A percentile compares a stretch with the other conserved stretches of the same genome.
Evolutionary conservation across 2,888 invertebrate genomes (phyloP).

Genomic region (Panopea generosa): DNA sequence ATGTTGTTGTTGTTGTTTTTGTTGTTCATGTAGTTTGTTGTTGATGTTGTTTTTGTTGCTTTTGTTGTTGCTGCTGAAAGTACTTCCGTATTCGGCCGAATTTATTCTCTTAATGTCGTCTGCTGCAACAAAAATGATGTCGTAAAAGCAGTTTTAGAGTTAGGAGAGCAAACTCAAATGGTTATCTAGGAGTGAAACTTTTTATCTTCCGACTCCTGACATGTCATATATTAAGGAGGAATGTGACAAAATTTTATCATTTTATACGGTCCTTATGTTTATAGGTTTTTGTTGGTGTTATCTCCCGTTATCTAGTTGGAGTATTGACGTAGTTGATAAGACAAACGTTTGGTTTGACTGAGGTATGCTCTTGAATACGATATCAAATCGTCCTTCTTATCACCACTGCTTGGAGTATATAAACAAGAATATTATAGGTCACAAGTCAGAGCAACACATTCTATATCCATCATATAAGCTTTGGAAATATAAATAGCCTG

Average conservation of each 20-base stretch:
- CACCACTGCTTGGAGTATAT: slow-evolving; percentile 24
- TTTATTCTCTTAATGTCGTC: too few species aligned
- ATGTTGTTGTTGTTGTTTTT: too few species aligned
- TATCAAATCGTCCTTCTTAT: slow-evolving; percentile 57
- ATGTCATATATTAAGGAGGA: slow-evolving; percentile 21
- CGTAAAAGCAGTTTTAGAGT: too few species aligned
- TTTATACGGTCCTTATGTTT: slow-evolving; percentile 60
- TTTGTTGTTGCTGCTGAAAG: too few species aligned
- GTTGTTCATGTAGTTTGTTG: too few species aligned
- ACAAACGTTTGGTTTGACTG: slow-evolving; percentile 46
- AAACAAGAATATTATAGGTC: slow-evolving; percentile 30
- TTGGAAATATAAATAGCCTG: too few species aligned
- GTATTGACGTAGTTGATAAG: slow-evolving; percentile 58
- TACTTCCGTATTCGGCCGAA: too few species aligned
- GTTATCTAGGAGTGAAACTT: slow-evolving; percentile 21
- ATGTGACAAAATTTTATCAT: slow-evolving; percentile 64
- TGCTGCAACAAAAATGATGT: too few species aligned
- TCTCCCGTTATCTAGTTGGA: slow-evolving; percentile 47
- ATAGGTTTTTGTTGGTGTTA: slow-evolving; percentile 44
- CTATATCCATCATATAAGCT: too few species aligned
- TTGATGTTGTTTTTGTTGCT: too few species aligned
- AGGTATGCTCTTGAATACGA: slow-evolving; percentile 59
- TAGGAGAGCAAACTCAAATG: too few species aligned
- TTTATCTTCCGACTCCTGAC: slow-evolving; percentile 14
- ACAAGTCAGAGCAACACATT: slow-evolving; percentile 17